Base-by-base conservation (phyloP, 2,797 vertebrate genomes). In the Champsocephalus esox region DNA sequence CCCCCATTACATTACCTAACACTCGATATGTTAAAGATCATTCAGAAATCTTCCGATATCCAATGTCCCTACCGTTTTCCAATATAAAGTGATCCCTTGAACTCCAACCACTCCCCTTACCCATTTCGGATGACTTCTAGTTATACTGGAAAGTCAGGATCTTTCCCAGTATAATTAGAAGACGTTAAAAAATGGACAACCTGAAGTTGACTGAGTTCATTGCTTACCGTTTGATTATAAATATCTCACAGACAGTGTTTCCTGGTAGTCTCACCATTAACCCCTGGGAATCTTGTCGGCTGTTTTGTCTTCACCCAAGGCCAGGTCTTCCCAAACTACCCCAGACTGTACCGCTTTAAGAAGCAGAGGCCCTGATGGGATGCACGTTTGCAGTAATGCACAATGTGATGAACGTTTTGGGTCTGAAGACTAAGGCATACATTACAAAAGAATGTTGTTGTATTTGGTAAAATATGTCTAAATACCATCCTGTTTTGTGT, bases 261-360 rank as follows among this genome's bases (percentile, higher is more conserved):
- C 24, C n/a, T 12, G 55, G 3, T 6, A 11, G 6, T 44, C 38
- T 50, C 10, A n/a, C 16, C 21, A 4, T 13, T 43, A 45, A 68
- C 2, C 19, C 11, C 2, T 79, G 88, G 74, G 85, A 91, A 76
- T 65, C 9, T 28, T 63, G 41, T 28, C 87, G 90, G 45, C 77
- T 90, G 90, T 76, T 74, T 60, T 66, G 75, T 80, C 56, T 78
- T 41, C 21, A 9, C 13, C 14, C 73, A 75, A 82, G 77, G 77
- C 16, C 72, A 50, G 19, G 16, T 74, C 34, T 12, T 52, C n/a
- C 24, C 14, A 59, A 70, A 75, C 19, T 14, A 55, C 63, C 38
- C 16, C n/a, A 38, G 24, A 79, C 51, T 52, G 12, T 24, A 7
- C 14, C 44, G 8, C 14, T 41, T 3, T 1, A 50, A 12, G 46